Evolutionary conservation across 2,797 vertebrate genomes (phyloP).

Genomic region (Agapornis canus): DNA sequence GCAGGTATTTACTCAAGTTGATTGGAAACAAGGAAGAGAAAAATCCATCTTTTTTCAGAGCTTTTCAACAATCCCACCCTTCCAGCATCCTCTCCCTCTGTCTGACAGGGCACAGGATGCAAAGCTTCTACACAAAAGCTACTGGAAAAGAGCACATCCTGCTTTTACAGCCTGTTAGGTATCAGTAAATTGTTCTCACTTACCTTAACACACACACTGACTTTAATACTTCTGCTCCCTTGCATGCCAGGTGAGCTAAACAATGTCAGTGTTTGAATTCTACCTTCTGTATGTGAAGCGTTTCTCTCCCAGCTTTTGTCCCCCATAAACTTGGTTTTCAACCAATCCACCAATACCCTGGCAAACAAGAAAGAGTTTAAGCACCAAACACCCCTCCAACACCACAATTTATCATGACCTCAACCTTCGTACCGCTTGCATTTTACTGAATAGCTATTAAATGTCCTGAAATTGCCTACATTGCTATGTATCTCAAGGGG

Average conservation of each 20-base stretch:
- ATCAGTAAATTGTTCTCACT: background rate
- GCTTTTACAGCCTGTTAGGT: background rate
- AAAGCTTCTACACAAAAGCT: background rate
- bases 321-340: conserved; percentile 88
- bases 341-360: conserved; percentile 90
- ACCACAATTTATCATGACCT: background rate
- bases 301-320: conserved; percentile 40
- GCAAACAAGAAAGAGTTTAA: background rate
- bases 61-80: background rate
- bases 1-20: background rate
- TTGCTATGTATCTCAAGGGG: background rate
- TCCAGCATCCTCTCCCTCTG: background rate
- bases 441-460: background rate
- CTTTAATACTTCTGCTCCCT: conserved; percentile 62
- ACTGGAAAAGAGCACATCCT: background rate
- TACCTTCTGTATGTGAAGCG: conserved; percentile 36
- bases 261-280: conserved; percentile 82
- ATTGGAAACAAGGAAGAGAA: background rate
- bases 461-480: background rate
- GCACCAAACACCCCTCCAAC: background rate
- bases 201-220: conserved; percentile 90
- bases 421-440: background rate
- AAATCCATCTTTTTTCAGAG: background rate
- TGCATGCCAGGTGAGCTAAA: conserved; percentile 72
- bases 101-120: background rate